Conservation (phyloP, 1,140 invertebrate species). For the Trachymyrmex septentrionalis region DNA sequence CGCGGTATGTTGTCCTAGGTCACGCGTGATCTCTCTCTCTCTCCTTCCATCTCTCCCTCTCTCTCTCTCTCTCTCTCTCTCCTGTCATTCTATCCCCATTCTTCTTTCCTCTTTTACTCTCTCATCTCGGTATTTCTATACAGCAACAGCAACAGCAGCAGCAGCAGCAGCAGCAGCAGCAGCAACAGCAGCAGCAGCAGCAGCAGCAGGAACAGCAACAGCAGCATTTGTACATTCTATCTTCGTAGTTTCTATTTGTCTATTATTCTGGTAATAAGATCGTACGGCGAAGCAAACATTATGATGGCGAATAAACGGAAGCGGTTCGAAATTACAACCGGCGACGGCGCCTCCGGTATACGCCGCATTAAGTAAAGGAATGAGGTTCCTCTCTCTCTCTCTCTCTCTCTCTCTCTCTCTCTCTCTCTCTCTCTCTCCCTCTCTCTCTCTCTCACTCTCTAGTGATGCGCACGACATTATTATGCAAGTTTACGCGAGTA, state of each 20-base stretch:
- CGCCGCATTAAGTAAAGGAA: constrained; percentile 34
- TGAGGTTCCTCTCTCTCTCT: background rate
- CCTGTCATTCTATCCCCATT: constrained; percentile 47
- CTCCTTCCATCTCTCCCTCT: constrained; percentile 65
- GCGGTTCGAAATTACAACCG: constrained; percentile 59
- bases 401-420: background rate
- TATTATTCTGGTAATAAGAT: constrained; percentile 69
- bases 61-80: constrained; percentile 52
- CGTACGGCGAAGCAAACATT: constrained; percentile 50
- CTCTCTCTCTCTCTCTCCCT: background rate
- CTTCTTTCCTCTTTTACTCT: constrained; percentile 27
- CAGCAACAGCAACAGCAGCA: background rate
- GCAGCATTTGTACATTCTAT: constrained; percentile 21
- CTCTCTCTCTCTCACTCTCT: background rate
- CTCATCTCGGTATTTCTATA: constrained; percentile 50
- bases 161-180: background rate
- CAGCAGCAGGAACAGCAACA: background rate
- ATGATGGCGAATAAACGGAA: constrained; percentile 61
- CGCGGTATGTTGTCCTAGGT: constrained; percentile 86
- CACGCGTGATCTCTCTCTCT: constrained; percentile 82
- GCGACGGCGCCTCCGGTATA: constrained; percentile 46
- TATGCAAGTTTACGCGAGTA: constrained; percentile 27
- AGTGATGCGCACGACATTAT: constrained; percentile 17
- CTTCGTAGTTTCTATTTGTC: constrained; percentile 40
- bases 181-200: background rate